Evolutionary conservation across 2,797 vertebrate species (phyloP).

Genomic region (Hyperoplus immaculatus): DNA sequence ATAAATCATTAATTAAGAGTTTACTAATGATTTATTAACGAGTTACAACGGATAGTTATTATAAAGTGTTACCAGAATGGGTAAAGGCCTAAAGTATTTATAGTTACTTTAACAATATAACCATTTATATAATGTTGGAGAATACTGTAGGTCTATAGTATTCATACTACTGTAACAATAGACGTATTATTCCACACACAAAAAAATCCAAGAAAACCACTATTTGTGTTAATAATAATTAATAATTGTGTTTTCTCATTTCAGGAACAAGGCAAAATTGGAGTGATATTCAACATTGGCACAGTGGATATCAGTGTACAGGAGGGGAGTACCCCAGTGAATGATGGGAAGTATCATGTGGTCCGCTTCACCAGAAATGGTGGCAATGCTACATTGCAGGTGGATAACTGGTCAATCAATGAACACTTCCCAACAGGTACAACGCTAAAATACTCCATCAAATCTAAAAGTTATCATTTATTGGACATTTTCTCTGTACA

Average conservation of each 20-base stretch:
- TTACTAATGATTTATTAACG: too few species aligned
- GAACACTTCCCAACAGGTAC: conserved; percentile 98
- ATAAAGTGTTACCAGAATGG: too few species aligned
- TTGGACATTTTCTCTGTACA: not conserved
- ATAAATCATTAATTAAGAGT: too few species aligned
- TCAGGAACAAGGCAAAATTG: conserved; percentile 98
- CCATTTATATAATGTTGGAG: too few species aligned
- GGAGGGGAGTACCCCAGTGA: conserved; percentile 94
- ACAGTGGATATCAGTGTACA: conserved; percentile 95
- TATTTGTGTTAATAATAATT: conserved; percentile 3
- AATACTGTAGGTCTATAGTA: too few species aligned
- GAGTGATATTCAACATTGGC: conserved; percentile 98
- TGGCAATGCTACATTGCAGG: conserved; percentile 97
- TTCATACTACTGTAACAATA: not conserved
- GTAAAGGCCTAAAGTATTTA: too few species aligned
- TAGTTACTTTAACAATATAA: too few species aligned
- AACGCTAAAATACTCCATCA: not conserved
- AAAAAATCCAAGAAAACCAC: not conserved
- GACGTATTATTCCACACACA: not conserved
- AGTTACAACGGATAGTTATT: too few species aligned
- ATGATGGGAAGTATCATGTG: conserved; percentile 97
- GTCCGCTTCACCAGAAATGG: conserved; percentile 97
- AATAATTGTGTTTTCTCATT: conserved; percentile 50
- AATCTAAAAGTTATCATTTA: not conserved
- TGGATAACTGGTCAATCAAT: conserved; percentile 98